These are phyloP conservation scores for Percopsis transmontana DNA, from an alignment of 2,113 vertebrate species.

Conservation along the genomic window DNA sequence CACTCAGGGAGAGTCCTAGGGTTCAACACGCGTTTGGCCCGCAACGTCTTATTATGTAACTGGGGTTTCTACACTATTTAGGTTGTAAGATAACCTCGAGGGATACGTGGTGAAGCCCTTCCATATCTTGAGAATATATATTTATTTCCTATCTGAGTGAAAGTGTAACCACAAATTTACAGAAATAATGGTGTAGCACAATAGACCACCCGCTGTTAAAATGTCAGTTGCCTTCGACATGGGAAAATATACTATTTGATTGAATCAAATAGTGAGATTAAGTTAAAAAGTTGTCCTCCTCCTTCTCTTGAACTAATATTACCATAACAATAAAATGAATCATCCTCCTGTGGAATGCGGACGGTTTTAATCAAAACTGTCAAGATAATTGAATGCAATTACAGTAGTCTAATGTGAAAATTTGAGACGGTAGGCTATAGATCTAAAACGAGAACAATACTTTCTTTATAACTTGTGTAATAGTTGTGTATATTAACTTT, in stretches of 20 bases:
- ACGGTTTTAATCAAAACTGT: slow-evolving; percentile 69
- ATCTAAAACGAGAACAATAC: slow-evolving; percentile 57
- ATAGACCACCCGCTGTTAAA: slow-evolving; percentile 16
- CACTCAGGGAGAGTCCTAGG: slow-evolving; percentile 78
- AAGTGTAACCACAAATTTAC: slow-evolving; percentile 37
- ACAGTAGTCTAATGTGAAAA: slow-evolving; percentile 63
- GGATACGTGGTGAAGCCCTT: slow-evolving; percentile 55
- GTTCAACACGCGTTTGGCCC: slow-evolving; percentile 72
- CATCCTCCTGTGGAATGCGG: slow-evolving; percentile 49
- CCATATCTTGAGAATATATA: slow-evolving; percentile 32
- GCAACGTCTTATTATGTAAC: slow-evolving; percentile 70
- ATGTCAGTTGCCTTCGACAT: slow-evolving; percentile 15
- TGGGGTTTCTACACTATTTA: slow-evolving; percentile 47
- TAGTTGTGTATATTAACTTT: slow-evolving; percentile 72
- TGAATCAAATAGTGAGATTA: too few species aligned
- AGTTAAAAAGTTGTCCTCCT: background rate
- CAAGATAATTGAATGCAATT: slow-evolving; percentile 75
- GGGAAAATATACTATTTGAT: slow-evolving; percentile 6
- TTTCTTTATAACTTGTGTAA: slow-evolving; percentile 55
- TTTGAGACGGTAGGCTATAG: slow-evolving; percentile 50
- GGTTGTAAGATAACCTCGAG: slow-evolving; percentile 41
- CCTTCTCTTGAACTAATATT: slow-evolving; percentile 35
- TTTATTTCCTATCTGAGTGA: slow-evolving; percentile 38
- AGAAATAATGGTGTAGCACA: slow-evolving; percentile 43
- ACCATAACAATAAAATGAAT: slow-evolving; percentile 33